A percentile compares a stretch with the other conserved stretches of the same genome.
Conservation (phyloP, 2,113 vertebrate genomes). For the Passerina amoena region DNA sequence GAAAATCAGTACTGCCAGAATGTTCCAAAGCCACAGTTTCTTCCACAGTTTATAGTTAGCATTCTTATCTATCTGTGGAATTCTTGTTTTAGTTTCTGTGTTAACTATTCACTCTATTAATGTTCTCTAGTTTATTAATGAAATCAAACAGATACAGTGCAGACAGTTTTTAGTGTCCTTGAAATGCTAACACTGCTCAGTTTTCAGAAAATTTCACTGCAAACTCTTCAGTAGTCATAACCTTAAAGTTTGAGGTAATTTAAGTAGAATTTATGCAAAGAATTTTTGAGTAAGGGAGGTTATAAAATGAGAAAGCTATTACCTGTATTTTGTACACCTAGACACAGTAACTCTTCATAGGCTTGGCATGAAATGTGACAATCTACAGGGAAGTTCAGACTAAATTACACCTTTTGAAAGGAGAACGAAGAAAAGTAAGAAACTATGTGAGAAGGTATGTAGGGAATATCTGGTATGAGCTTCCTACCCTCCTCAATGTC, state of each 20-base stretch:
- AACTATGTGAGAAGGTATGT: not conserved
- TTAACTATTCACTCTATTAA: not conserved
- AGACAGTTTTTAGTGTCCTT: not conserved
- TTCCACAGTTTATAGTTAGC: not conserved
- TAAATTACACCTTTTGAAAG: not conserved
- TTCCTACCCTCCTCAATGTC: not conserved
- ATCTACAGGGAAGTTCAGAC: not conserved
- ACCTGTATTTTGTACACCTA: not conserved
- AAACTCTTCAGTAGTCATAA: not conserved
- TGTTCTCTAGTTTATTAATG: not conserved
- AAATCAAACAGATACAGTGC: not conserved
- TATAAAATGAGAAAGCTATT: not conserved
- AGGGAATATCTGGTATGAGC: not conserved
- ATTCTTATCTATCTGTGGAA: not conserved
- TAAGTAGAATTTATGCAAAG: not conserved
- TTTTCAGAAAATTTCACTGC: not conserved
- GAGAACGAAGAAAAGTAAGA: not conserved
- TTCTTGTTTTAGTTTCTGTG: not conserved
- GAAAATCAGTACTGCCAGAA: not conserved
- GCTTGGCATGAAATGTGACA: not conserved
- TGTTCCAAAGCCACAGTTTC: not conserved
- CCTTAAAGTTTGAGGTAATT: not conserved
- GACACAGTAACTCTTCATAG: rapidly evolving
- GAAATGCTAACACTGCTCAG: not conserved
- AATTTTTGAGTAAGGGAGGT: not conserved